Evolutionary conservation across 2,797 vertebrate genomes (phyloP).

Genomic region (Lagocephalus sceleratus): DNA sequence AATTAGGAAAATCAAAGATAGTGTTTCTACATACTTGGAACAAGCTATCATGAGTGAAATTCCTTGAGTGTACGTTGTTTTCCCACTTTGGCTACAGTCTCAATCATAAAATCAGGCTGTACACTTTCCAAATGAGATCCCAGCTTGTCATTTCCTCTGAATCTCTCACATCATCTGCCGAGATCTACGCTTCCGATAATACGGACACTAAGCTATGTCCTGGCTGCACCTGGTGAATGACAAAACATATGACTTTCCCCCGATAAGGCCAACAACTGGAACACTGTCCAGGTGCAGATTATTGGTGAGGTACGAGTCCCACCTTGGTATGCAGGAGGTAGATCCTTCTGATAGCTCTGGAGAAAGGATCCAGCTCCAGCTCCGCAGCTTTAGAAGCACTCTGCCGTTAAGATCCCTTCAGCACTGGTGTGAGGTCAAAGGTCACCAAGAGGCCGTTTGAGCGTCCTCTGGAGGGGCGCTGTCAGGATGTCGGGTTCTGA

Average conservation of each 20-base stretch:
- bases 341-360: constrained; percentile 67
- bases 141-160: constrained; percentile 50
- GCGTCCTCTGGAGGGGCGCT: constrained; percentile 36
- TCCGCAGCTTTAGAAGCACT: constrained; percentile 67
- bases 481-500: constrained; percentile 57
- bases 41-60: neutral
- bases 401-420: constrained; percentile 68
- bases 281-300: constrained; percentile 75
- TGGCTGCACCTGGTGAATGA: constrained; percentile 70
- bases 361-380: constrained; percentile 63
- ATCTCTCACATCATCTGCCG: constrained; percentile 58
- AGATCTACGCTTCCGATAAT: constrained; percentile 60
- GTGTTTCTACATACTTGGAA: neutral
- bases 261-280: constrained; percentile 71
- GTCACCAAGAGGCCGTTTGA: constrained; percentile 41
- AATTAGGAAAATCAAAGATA: too few species aligned
- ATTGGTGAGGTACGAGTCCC: constrained; percentile 59
- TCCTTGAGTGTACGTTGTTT: neutral
- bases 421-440: constrained; percentile 66
- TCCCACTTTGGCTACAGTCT: constrained; percentile 20
- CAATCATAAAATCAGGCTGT: constrained; percentile 41
- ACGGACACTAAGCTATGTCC: constrained; percentile 61
- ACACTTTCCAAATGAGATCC: constrained; percentile 39
- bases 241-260: constrained; percentile 64
- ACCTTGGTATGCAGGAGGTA: constrained; percentile 74